Evolutionary conservation across 2,888 invertebrate species (phyloP), one percentile per base, ranked within the genome.

Genomic region (Stenoptilia bipunctidactyla): DNA sequence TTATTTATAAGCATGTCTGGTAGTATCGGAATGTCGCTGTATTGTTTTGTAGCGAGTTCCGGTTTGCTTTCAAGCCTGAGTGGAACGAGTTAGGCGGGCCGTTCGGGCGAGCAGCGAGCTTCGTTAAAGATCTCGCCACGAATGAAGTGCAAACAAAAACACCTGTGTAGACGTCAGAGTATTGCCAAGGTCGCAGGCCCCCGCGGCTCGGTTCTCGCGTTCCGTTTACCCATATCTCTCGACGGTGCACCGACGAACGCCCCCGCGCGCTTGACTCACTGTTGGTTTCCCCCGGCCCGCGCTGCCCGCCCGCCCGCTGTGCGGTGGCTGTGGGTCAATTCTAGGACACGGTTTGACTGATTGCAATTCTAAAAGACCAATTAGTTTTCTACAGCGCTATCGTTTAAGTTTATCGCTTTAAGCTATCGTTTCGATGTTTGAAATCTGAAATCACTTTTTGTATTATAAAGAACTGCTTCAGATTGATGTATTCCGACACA

Each of bases 201-300:
- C 71, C 66, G 71, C 66, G 60, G 66, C 66, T 66, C 64, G 69
- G 62, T 66, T 53, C 67, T 68, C 52, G 69, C 77, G 80, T 71
- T 79, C 75, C 77, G 79, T 70, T 82, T 77, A 82, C 79, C 82
- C 73, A 82, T 75, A 82, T 83, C 75, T 80, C 74, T 74, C 77
- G 73, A 72, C 73, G 65, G 64, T 74, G 79, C 75, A 77, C 61
- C 63, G 34, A 27, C 33, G n/a, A n/a, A 57, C 53, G 57, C 55
- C 64, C 58, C 57, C 51, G 48, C 50, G 48, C 52, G 48, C 52
- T 50, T 50, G 45, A 36, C 37, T 38, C 27, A 51, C 52, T 55
- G 55, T 53, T 42, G 51, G 42, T 49, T 8, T 20, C 54, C 41
- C 41, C 47, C 33, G n/a, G 44, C 48, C 44, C 12, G 41, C n/a